phyloP scores from a whole-genome alignment of 2,113 vertebrate genomes.

The Hassar affinis region DNA sequence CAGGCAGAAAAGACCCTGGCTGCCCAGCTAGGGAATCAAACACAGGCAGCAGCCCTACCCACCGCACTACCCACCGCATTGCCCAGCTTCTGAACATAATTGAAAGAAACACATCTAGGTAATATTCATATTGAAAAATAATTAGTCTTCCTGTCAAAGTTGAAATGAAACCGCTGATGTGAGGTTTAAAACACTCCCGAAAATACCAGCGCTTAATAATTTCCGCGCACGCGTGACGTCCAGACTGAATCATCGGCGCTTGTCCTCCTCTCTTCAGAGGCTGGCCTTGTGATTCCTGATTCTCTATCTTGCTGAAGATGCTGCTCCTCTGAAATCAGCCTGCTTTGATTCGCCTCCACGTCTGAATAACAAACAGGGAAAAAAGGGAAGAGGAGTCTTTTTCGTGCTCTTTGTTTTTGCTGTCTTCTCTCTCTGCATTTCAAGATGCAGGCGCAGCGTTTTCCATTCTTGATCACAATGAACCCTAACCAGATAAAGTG shows the following conservation, averaged over 20 bases:
- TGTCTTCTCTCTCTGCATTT: conserved; percentile 14
- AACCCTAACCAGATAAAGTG: conserved; percentile 40
- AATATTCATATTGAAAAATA: not conserved
- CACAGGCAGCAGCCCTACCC: too few relatives aligned
- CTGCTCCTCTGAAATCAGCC: conserved; percentile 33
- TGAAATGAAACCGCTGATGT: not conserved
- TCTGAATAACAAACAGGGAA: conserved; percentile 37
- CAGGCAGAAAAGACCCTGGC: too few relatives aligned
- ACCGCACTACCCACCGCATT: too few relatives aligned
- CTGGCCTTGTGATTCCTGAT: conserved; percentile 29
- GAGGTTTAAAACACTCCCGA: not conserved
- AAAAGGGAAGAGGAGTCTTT: conserved; percentile 19
- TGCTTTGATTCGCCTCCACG: conserved; percentile 41
- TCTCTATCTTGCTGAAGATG: conserved; percentile 15
- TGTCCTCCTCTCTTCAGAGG: not conserved
- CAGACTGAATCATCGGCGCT: not conserved
- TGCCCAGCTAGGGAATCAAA: too few relatives aligned
- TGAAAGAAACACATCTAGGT: not conserved
- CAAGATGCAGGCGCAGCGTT: not conserved
- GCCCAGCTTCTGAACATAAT: not conserved
- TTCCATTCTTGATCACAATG: conserved; percentile 37
- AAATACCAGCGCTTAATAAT: not conserved
- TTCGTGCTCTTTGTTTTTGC: conserved; percentile 35
- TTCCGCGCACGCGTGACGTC: not conserved
- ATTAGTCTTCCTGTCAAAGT: not conserved